Evolutionary conservation across 2,888 invertebrate species (phyloP).

Genomic region (Ectemnius continuus): DNA sequence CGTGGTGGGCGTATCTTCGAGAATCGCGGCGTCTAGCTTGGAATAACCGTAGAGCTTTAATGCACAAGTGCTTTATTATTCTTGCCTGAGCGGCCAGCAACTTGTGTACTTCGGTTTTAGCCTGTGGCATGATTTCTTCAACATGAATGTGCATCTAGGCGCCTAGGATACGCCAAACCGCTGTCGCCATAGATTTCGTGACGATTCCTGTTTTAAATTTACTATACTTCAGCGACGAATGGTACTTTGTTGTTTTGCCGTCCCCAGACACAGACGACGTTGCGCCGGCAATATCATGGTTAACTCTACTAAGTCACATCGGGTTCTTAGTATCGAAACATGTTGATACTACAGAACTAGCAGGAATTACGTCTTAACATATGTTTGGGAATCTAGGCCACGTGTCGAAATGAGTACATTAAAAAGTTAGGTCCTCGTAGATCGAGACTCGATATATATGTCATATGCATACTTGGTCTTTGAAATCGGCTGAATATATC

Average conservation of each 20-base stretch:
- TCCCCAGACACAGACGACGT: slow-evolving; percentile 69
- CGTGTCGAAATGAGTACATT: not conserved
- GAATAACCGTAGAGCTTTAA: slow-evolving; percentile 50
- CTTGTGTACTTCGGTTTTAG: slow-evolving; percentile 50
- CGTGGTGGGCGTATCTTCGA: slow-evolving; percentile 54
- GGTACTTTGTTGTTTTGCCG: slow-evolving; percentile 77
- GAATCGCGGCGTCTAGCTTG: slow-evolving; percentile 45
- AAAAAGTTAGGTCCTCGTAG: slow-evolving; percentile 29
- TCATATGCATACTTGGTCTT: slow-evolving; percentile 37
- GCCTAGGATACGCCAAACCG: slow-evolving; percentile 57
- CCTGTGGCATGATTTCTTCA: slow-evolving; percentile 34
- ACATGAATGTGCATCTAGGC: slow-evolving; percentile 37
- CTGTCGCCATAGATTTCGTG: slow-evolving; percentile 53
- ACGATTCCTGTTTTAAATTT: slow-evolving; percentile 61
- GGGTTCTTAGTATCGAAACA: slow-evolving; percentile 48
- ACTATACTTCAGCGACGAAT: slow-evolving; percentile 73
- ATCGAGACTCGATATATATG: slow-evolving; percentile 22
- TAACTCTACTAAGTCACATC: slow-evolving; percentile 50
- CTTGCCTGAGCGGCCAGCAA: slow-evolving; percentile 55
- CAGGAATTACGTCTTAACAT: slow-evolving; percentile 63
- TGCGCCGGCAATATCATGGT: slow-evolving; percentile 59
- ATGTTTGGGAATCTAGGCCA: slow-evolving; percentile 62
- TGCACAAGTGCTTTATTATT: slow-evolving; percentile 55
- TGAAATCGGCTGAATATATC: slow-evolving; percentile 37
- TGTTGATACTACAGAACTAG: slow-evolving; percentile 46